These are phyloP conservation scores for Bombus breviceps DNA, from an alignment of 1,140 invertebrate genomes.

Conservation along the genomic window DNA sequence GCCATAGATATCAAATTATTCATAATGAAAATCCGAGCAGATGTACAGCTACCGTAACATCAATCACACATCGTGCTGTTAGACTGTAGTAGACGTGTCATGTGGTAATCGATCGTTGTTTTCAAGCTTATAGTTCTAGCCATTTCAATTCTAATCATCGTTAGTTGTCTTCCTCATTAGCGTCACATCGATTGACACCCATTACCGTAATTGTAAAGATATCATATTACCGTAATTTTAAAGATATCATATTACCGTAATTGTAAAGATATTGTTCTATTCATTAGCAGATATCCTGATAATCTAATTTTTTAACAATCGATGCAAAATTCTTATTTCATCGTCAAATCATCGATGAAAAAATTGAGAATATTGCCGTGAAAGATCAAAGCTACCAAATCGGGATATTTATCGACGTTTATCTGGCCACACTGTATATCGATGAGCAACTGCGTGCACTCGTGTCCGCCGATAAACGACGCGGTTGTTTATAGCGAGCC, in stretches of 20 bases:
- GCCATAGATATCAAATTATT: background rate
- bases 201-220: too few relatives aligned
- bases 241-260: too few relatives aligned
- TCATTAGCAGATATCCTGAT: background rate
- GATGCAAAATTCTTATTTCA: too few relatives aligned
- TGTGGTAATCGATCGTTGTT: background rate
- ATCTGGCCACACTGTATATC: background rate
- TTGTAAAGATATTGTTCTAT: too few relatives aligned
- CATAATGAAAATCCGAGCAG: background rate
- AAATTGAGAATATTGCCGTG: background rate
- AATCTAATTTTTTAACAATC: background rate
- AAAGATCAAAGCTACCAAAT: conserved; percentile 7
- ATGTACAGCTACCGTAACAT: background rate
- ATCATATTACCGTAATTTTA: too few relatives aligned
- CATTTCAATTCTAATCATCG: background rate
- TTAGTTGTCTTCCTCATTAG: background rate
- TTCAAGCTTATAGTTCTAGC: background rate
- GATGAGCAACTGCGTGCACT: too few relatives aligned
- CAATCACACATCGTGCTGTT: background rate
- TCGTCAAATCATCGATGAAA: background rate
- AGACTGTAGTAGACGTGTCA: background rate
- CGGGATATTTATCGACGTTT: conserved; percentile 55
- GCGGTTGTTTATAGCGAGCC: conserved; percentile 36
- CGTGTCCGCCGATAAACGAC: conserved; percentile 39
- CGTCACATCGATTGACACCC: background rate